These are phyloP conservation scores for Scaptodrosophila lebanonensis DNA, from an alignment of 1,140 invertebrate genomes.

Conservation along the genomic window DNA sequence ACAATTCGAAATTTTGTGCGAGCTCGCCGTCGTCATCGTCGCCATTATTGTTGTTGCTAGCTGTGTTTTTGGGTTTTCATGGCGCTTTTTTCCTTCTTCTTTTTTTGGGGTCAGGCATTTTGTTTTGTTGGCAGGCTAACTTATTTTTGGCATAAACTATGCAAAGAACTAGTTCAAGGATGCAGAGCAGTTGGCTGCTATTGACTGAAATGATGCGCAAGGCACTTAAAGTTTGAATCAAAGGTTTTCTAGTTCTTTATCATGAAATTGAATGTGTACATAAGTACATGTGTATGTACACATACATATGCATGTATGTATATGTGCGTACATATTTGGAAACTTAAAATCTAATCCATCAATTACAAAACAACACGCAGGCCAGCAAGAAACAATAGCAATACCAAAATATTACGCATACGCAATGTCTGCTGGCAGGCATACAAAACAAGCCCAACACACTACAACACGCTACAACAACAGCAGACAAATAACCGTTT, in stretches of 20 bases:
- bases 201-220: slow-evolving; percentile 23
- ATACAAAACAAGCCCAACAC: slow-evolving; percentile 39
- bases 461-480: background rate
- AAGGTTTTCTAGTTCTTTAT: slow-evolving; percentile 4
- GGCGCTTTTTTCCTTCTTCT: slow-evolving; percentile 5
- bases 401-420: slow-evolving; percentile 51
- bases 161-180: slow-evolving; percentile 66
- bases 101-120: slow-evolving; percentile 45
- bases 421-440: slow-evolving; percentile 62
- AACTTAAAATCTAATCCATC: slow-evolving; percentile 61
- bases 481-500: background rate
- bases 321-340: background rate
- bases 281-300: background rate
- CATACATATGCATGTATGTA: background rate
- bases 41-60: slow-evolving; percentile 16
- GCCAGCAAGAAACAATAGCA: slow-evolving; percentile 8
- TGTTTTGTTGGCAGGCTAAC: slow-evolving; percentile 2
- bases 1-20: slow-evolving; percentile 65
- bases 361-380: slow-evolving; percentile 53
- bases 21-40: slow-evolving; percentile 50
- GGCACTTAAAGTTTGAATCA: slow-evolving; percentile 10
- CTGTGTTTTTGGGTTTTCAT: slow-evolving; percentile 36
- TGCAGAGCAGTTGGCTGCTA: slow-evolving; percentile 24
- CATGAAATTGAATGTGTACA: background rate
- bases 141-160: slow-evolving; percentile 1